Evolutionary conservation across 2,888 invertebrate genomes (phyloP).

Genomic region (Troilus luridus): DNA sequence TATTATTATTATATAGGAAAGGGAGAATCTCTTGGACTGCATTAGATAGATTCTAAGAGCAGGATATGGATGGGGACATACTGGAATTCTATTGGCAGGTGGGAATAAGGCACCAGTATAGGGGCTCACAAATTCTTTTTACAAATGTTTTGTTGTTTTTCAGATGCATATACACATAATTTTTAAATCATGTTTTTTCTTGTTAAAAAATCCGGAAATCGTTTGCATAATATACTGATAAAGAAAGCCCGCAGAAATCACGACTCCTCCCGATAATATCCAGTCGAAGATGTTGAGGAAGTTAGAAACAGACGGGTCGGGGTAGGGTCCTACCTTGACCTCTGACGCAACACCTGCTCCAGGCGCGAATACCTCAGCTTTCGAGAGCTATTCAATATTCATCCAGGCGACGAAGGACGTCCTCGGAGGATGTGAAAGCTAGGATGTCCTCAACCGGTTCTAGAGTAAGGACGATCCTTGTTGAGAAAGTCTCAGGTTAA

Average conservation of each 20-base stretch:
- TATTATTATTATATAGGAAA: too few relatives aligned
- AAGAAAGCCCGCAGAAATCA: background rate
- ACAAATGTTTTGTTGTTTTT: too few relatives aligned
- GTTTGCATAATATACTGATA: background rate
- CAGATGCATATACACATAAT: too few relatives aligned
- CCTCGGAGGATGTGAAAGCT: slow-evolving; percentile 36
- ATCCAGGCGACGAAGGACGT: background rate
- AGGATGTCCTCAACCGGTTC: background rate
- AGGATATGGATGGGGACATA: too few relatives aligned
- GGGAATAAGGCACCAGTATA: too few relatives aligned
- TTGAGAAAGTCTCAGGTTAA: background rate
- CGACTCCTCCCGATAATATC: background rate
- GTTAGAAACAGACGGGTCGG: background rate
- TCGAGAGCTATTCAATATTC: slow-evolving; percentile 3
- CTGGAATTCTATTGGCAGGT: too few relatives aligned
- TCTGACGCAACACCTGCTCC: background rate
- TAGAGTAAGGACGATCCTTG: background rate
- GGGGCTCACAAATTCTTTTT: too few relatives aligned
- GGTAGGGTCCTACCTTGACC: background rate
- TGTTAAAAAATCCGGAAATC: background rate
- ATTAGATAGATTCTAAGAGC: too few relatives aligned
- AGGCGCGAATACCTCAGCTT: background rate
- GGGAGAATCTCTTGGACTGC: too few relatives aligned
- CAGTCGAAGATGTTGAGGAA: background rate
- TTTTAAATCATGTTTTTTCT: too few relatives aligned